phyloP scores from a whole-genome alignment of 2,797 vertebrate genomes.

The Falco cherrug region DNA sequence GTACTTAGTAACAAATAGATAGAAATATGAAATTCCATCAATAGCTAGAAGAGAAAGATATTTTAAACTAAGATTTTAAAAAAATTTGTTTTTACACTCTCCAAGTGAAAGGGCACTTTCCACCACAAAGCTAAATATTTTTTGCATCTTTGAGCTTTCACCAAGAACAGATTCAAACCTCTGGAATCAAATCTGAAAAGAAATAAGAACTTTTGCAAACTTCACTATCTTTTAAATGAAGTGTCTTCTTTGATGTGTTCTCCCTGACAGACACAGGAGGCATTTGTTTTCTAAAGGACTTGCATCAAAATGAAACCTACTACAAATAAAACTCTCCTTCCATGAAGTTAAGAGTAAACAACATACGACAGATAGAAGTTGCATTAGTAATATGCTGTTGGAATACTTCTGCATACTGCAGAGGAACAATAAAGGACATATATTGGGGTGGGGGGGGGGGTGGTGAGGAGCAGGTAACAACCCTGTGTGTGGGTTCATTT shows the following conservation, averaged over 20 bases:
- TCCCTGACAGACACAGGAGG: neutral
- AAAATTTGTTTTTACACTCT: neutral
- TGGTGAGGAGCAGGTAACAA: neutral
- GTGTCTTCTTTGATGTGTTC: neutral
- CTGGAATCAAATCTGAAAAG: neutral
- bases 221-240: constrained; percentile 18
- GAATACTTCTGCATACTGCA: neutral
- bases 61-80: neutral
- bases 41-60: neutral
- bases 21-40: neutral
- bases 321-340: neutral
- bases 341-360: neutral
- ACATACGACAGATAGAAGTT: neutral
- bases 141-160: neutral
- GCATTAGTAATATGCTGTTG: neutral
- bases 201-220: neutral
- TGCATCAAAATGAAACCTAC: neutral
- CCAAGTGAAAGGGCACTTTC: neutral
- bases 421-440: neutral
- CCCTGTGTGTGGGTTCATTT: fast-evolving
- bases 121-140: neutral
- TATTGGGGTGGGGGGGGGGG: fast-evolving
- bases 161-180: neutral
- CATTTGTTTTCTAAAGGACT: constrained; percentile 18
- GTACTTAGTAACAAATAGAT: neutral